These are phyloP conservation scores for Cyanoramphus novaezelandiae DNA, from an alignment of 2,113 vertebrate genomes.

Conservation along the genomic window DNA sequence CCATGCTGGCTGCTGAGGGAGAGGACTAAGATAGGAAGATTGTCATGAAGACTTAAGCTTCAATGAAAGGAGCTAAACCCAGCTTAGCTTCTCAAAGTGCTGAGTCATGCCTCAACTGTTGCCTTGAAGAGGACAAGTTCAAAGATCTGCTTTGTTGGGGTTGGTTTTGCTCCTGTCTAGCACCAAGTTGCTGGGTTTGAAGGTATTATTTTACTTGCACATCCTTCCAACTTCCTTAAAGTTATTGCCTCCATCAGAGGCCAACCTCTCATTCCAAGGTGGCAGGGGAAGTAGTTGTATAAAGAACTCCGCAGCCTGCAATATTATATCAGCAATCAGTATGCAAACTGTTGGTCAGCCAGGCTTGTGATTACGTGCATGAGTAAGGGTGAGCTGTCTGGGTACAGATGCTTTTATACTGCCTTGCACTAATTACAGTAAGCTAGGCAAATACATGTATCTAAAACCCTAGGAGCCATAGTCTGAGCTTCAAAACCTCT, in stretches of 20 bases:
- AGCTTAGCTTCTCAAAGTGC: neutral
- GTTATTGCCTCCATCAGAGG: accelerated
- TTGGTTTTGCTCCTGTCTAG: neutral
- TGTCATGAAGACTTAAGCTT: neutral
- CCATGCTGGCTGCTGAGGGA: neutral
- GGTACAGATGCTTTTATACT: neutral
- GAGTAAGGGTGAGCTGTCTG: neutral
- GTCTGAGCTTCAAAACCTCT: neutral
- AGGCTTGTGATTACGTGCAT: neutral
- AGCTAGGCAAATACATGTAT: neutral
- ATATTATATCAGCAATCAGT: neutral
- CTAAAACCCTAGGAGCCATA: neutral
- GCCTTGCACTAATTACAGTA: neutral
- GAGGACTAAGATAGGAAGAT: neutral
- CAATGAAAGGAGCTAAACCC: neutral
- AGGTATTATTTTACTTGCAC: neutral
- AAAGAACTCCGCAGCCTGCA: neutral
- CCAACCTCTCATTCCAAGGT: neutral
- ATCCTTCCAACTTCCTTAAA: neutral
- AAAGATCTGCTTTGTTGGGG: neutral
- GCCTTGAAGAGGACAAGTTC: neutral
- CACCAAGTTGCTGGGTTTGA: neutral
- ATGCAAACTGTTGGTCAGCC: neutral
- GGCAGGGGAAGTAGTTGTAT: neutral
- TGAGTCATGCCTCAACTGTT: neutral